A percentile compares a stretch with the other conserved stretches of the same genome.
phyloP scores from a whole-genome alignment of 2,888 invertebrate genomes.

The Linnaemya vulpina region DNA sequence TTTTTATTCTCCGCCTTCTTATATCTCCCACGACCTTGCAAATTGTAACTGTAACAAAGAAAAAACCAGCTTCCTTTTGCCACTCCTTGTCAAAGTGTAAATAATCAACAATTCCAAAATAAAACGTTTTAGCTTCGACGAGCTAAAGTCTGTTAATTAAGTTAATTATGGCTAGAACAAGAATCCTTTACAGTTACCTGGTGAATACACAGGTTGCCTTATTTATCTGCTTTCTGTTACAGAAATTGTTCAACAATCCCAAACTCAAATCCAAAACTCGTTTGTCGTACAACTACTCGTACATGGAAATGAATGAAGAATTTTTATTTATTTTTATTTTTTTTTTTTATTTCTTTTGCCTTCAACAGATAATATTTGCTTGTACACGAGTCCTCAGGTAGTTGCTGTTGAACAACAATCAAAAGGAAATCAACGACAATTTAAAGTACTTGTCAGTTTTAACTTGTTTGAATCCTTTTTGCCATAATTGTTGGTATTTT shows the following conservation, averaged over 20 bases:
- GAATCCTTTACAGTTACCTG: background rate
- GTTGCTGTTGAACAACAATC: conserved; percentile 12
- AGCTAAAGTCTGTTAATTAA: background rate
- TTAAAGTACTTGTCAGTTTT: conserved; percentile 39
- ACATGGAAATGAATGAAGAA: background rate
- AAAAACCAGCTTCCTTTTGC: too few species aligned
- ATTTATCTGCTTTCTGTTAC: background rate
- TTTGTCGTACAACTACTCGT: background rate
- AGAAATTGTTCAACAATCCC: conserved; percentile 11
- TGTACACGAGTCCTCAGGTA: background rate
- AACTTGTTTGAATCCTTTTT: conserved; percentile 29
- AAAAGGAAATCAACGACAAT: conserved; percentile 53
- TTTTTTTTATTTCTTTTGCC: background rate
- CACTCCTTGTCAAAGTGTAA: background rate
- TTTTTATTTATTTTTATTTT: too few species aligned
- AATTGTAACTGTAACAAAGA: too few species aligned
- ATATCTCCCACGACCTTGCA: background rate
- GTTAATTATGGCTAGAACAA: conserved; percentile 1
- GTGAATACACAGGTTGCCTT: background rate
- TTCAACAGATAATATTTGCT: background rate
- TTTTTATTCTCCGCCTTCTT: too few species aligned
- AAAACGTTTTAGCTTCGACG: background rate
- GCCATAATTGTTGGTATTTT: conserved; percentile 13
- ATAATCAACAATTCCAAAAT: too few species aligned
- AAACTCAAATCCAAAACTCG: too few species aligned